Conservation (phyloP, 2,113 vertebrate genomes). For the Balaeniceps rex region DNA sequence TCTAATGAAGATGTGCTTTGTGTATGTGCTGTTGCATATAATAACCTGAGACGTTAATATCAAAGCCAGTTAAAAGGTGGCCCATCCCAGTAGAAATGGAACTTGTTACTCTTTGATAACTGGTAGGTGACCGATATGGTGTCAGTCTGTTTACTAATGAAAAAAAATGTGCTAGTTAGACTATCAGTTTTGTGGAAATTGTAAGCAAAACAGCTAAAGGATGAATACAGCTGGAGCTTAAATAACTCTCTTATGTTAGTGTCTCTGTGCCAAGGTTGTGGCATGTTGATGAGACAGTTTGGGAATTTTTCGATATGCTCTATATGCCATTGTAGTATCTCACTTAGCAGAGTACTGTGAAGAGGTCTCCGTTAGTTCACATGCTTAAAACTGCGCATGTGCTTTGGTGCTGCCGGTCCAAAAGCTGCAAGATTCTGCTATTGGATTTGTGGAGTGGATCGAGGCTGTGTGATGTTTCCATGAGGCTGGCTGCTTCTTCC, state of each 20-base stretch:
- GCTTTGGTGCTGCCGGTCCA: background rate
- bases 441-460: background rate
- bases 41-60: background rate
- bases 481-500: background rate
- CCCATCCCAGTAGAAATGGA: background rate
- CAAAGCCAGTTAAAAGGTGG: background rate
- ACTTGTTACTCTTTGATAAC: background rate
- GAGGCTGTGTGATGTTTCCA: background rate
- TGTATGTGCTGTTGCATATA: background rate
- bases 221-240: background rate
- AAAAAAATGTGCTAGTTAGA: background rate
- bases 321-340: background rate
- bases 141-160: background rate
- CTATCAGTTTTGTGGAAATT: background rate
- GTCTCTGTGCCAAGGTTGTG: background rate
- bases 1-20: background rate
- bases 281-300: background rate
- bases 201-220: background rate
- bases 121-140: background rate
- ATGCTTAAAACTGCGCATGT: background rate
- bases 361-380: background rate
- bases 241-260: background rate
- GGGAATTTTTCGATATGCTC: background rate
- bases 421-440: background rate
- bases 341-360: background rate